These are phyloP conservation scores for Hemistola chrysoprasaria DNA, from an alignment of 2,888 invertebrate genomes.

Conservation along the genomic window DNA sequence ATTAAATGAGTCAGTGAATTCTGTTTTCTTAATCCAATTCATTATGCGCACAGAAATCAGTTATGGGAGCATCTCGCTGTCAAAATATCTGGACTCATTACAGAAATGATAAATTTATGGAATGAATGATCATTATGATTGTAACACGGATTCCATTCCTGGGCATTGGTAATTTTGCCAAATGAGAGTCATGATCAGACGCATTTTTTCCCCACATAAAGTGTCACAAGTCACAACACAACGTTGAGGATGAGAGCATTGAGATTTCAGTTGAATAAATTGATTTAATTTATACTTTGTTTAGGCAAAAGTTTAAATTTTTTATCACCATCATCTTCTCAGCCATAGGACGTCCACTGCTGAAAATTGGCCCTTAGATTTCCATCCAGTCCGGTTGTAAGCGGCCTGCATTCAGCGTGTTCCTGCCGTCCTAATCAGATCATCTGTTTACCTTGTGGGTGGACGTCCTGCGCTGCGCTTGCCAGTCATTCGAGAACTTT, in stretches of 20 bases:
- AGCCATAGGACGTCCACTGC: too few species aligned
- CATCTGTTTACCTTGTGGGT: too few species aligned
- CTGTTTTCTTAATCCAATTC: conserved; percentile 4
- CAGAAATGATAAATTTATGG: conserved; percentile 11
- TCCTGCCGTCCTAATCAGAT: too few species aligned
- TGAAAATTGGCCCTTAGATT: too few species aligned
- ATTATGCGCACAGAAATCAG: conserved; percentile 5
- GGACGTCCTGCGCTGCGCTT: too few species aligned
- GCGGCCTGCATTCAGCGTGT: too few species aligned
- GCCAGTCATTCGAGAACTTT: too few species aligned
- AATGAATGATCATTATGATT: conserved; percentile 4
- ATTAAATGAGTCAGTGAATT: conserved; percentile 10
- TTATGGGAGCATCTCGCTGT: conserved; percentile 6
- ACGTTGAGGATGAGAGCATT: conserved; percentile 9
- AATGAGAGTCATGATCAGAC: conserved; percentile 24
- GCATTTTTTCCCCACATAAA: conserved; percentile 18
- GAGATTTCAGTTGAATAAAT: too few species aligned
- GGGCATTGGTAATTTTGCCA: conserved; percentile 26
- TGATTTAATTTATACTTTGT: too few species aligned
- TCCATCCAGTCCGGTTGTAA: too few species aligned
- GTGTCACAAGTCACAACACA: conserved; percentile 29
- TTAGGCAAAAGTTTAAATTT: too few species aligned
- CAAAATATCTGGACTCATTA: conserved; percentile 8
- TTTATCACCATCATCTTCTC: too few species aligned
- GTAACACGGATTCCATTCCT: conserved; percentile 11